phyloP scores from a whole-genome alignment of 2,113 vertebrate genomes.

The Cyanocitta stelleri region DNA sequence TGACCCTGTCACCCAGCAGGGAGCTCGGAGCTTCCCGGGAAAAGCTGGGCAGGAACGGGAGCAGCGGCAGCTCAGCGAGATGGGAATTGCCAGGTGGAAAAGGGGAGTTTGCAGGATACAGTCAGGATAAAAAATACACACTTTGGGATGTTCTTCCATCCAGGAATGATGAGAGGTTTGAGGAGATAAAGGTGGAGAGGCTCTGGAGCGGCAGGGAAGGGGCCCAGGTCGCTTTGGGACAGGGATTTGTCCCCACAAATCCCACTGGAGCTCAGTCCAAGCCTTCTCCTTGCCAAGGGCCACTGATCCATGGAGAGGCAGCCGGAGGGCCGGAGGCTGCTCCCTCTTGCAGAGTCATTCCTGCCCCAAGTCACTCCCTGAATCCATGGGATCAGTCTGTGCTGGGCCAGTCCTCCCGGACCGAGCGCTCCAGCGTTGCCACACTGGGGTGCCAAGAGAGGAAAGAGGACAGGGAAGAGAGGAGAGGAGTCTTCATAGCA shows the following conservation, averaged over 20 bases:
- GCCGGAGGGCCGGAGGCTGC: neutral
- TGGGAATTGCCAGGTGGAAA: neutral
- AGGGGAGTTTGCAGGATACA: neutral
- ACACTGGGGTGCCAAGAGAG: neutral
- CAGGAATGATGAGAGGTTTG: neutral
- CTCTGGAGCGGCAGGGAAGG: neutral
- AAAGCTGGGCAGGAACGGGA: neutral
- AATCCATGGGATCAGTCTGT: slow-evolving; percentile 42
- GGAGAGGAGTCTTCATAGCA: slow-evolving; percentile 69
- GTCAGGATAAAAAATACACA: neutral
- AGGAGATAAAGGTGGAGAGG: neutral
- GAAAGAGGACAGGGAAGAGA: slow-evolving; percentile 23
- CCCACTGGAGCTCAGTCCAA: neutral
- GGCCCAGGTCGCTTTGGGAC: neutral
- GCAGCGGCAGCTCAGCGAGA: neutral
- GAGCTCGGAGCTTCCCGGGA: neutral
- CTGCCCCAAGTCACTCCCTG: slow-evolving; percentile 42
- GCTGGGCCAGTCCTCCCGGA: slow-evolving; percentile 51
- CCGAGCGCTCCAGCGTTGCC: slow-evolving; percentile 36
- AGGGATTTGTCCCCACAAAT: neutral
- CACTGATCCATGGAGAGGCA: slow-evolving; percentile 6
- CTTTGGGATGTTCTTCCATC: neutral
- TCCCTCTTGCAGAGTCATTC: slow-evolving; percentile 42
- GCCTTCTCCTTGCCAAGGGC: slow-evolving; percentile 9
- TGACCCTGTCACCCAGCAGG: neutral